Evolutionary conservation across 1,140 invertebrate genomes (phyloP), one percentile per base, ranked within the genome.

Genomic region (Araneus ventricosus): DNA sequence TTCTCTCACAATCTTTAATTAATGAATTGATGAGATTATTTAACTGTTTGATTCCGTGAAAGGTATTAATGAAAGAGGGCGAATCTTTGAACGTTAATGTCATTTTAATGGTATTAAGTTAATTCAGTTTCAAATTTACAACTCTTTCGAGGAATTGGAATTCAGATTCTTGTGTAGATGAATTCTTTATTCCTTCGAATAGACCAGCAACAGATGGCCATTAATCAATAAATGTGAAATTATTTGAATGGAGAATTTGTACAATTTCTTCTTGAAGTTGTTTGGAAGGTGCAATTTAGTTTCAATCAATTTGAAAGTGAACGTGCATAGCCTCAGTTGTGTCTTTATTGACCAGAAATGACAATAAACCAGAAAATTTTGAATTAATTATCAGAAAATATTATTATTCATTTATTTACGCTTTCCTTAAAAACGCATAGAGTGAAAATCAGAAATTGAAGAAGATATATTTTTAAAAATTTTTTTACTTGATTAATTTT

Each of bases 31-130:
- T 30, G 27, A 75, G 70, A 37, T n/a, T 34, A 75, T 34, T 75
- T 75, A 75, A 75, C 70, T 34, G 34, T 75, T 75, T 37, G 14
- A 34, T 34, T 75, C 34, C 30, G 30, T 34, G 70, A 37, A 75
- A 34, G 70, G 27, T 75, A 75, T 75, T 75, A 75, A 75, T 75
- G 70, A 37, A 75, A 37, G 27, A 34, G 30, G 30, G 2, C 30
- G 34, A 75, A 75, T 37, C 30, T 75, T 37, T 34, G 34, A 37
- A 75, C 70, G 14, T 75, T 75, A 75, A 75, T 75, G 70, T 37
- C 70, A 75, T 34, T 75, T 75, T 75, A 75, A 75, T 75, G 70
- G 70, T 34, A 75, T 75, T 75, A 75, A 75, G 70, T 75, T 34
- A 75, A 75, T 75, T 75, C 30, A 37, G 17, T 75, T 34, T 20